Evolutionary conservation across 2,797 vertebrate species (phyloP), one percentile per base, ranked within the genome.

Genomic region (Danio albolineatus): DNA sequence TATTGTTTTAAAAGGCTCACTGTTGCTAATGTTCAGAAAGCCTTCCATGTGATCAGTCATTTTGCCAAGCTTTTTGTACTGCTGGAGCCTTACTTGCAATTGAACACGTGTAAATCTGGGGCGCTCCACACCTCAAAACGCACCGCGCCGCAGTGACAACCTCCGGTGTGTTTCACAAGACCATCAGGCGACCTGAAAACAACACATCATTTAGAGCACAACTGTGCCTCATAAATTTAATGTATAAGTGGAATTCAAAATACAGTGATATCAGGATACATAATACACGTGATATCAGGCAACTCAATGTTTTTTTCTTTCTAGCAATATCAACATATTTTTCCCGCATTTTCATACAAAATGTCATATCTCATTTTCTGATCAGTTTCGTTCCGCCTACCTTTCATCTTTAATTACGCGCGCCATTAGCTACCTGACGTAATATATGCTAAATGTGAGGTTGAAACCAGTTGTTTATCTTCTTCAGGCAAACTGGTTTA

Each of bases 71-170:
- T 1, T 28, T 28, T 28, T 28, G 28, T 28, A 28, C 8, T 5
- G 14, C n/a, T 77, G 3, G 36, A 73, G 6, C 90, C 95, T 86
- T 93, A 99, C 98, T 98, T 97, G 98, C 97, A 99, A 14, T 96
- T 92, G 82, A 98, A 97, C 83, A 99, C 94, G 49, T 96, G 95
- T 74, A 99, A 90, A 86, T 97, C 91, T 65, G 95, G 90, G 0
- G 94, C 91, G 66, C 92, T 94, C 95, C 93, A 94, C 62, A 97
- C 96, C 90, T 98, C 95, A 79, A 98, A 99, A 72, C 95, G 93
- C 46, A 99, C 86, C 0, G 95, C 95, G 9, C 97, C 96, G 6
- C 98, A 99, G 89, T 99, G 98, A 83, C 98, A 99, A 73, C 97
- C 95, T 3, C 98, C 97, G 0, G 90, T 93, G 86, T 99, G 96